Evolutionary conservation across 2,113 vertebrate genomes (phyloP), one percentile per base, ranked within the genome.

Genomic region (Pseudolaguvia tuberculata): DNA sequence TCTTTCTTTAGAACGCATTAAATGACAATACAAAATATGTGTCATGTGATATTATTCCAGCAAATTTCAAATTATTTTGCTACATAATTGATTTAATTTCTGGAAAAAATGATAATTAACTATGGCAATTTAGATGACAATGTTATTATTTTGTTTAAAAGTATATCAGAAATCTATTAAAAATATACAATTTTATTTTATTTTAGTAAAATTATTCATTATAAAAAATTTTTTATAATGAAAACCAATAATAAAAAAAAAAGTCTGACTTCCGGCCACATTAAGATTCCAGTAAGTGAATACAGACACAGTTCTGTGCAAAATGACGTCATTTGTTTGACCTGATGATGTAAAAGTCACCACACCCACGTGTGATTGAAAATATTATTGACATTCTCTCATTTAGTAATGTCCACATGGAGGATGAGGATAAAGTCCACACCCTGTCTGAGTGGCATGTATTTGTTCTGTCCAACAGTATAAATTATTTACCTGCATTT

Each of bases 401-500:
- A 71, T 9, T 20, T 39, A 31, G 47, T 77, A 57, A 70, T 31
- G 58, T 77, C 67, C 70, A 61, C 11, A 63, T 47, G 39, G 39
- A 50, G 17, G 13, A 18, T 27, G n/a, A 39, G 25, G 14, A 17
- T 15, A 73, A 35, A 72, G 59, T 39, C 23, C 18, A 42, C 75
- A 71, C 12, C 48, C 50, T 75, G 63, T 75, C 58, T 31, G 21
- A 21, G 48, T 65, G 57, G 23, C 61, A 57, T 65, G 29, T 52
- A 57, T 42, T 74, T 35, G 67, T 71, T 77, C 78, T 29, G 15
- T 70, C 70, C 45, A 58, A 73, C 50, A 66, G n/a, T 11, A 42
- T 82, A 52, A 79, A 82, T 79, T 79, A 82, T 82, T 82, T 56
- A 79, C 47, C 80, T 72, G 76, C n/a, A 13, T 55, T 47, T 58